Evolutionary conservation across 2,888 invertebrate genomes (phyloP).

Genomic region (Escarpia spicata): DNA sequence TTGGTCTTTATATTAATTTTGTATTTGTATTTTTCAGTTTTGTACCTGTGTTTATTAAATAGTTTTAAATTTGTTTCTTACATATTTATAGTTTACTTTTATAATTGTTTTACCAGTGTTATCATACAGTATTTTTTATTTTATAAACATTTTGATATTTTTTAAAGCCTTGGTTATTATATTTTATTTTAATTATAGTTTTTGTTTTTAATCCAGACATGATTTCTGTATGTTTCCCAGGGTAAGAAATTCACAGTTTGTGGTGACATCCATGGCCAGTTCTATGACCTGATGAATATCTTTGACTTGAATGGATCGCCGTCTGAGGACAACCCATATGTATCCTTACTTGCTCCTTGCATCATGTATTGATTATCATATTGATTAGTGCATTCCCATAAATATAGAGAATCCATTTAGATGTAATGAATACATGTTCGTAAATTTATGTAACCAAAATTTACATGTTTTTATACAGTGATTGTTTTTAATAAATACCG

Average conservation of each 20-base stretch:
- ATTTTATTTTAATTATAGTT: not conserved
- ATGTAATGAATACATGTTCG: too few relatives aligned
- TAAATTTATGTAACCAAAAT: too few relatives aligned
- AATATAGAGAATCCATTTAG: too few relatives aligned
- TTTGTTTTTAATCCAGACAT: not conserved
- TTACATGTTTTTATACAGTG: too few relatives aligned
- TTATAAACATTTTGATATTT: too few relatives aligned
- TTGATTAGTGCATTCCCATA: not conserved
- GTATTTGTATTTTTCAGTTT: not conserved
- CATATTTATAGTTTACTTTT: too few relatives aligned
- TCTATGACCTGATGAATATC: slow-evolving; percentile 97
- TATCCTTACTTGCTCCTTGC: slow-evolving; percentile 63
- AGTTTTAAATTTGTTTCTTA: too few relatives aligned
- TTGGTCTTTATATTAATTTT: too few relatives aligned
- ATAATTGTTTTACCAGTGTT: too few relatives aligned
- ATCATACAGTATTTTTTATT: too few relatives aligned
- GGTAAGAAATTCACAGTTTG: slow-evolving; percentile 95
- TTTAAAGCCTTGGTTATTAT: too few relatives aligned
- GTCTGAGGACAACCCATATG: slow-evolving; percentile 92
- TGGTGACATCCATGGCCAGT: slow-evolving; percentile 99
- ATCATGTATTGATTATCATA: not conserved
- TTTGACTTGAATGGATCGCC: slow-evolving; percentile 97
- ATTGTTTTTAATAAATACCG: too few relatives aligned
- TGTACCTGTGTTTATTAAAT: not conserved
- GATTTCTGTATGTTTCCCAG: slow-evolving; percentile 46